Base-by-base conservation (phyloP, 2,113 vertebrate genomes). In the Nibea albiflora region DNA sequence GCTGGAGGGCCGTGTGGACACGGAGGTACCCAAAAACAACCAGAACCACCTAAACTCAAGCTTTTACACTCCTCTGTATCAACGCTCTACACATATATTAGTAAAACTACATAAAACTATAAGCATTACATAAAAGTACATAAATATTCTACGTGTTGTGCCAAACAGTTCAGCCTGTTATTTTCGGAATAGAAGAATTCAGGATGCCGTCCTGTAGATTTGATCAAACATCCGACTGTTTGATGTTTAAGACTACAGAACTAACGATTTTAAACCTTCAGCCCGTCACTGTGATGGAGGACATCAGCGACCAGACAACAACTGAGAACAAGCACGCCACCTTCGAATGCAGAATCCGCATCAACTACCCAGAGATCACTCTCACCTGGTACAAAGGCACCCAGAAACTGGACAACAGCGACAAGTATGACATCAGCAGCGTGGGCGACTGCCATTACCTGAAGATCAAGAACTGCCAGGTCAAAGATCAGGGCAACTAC, bases 311-410 rank as follows among this genome's bases (percentile, higher is more conserved):
- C 92, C 96, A 97, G 89, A 96, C 82, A 0, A 92, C 95, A 46
- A 73, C 95, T 52, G 94, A 95, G 93, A 96, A 96, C 84, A 94
- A 96, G 67, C 95, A 95, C 42, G 97, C 96, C 54, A 58, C 94
- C 28, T 99, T 99, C 88, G 94, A 97, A 94, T 99, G 98, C 85
- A 94, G 95, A 63, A 96, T 99, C 91, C 96, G 94, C 90, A 98
- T 99, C 90, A 98, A 99, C 91, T 99, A 98, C 90, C 98, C 98
- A 17, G 98, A 99, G 95, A 99, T 99, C 90, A 94, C 95, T 5
- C 95, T 99, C 44, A 96, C 96, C 44, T 99, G 98, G 98, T 99
- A 99, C 94, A 99, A 97, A 88, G 98, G 97, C 70, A 99, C 97
- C 2, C 95, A 97, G 92, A 99, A 98, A 92, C 93, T 99, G 90